These are phyloP conservation scores for Anagyrus pseudococci DNA, from an alignment of 2,888 invertebrate genomes.

Conservation along the genomic window DNA sequence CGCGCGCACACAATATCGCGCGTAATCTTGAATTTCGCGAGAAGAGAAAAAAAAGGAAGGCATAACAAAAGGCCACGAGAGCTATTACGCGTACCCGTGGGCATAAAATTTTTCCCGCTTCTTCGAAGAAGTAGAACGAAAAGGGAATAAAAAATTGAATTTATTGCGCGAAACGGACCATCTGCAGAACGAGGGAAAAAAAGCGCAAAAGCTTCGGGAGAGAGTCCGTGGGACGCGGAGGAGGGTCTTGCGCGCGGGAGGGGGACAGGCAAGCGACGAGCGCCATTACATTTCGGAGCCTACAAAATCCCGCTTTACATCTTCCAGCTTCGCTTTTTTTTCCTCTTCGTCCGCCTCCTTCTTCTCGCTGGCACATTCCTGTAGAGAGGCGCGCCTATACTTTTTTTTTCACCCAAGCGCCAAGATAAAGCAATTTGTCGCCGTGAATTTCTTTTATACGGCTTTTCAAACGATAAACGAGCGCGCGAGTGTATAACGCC, in stretches of 20 bases:
- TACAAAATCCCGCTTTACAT: constrained; percentile 21
- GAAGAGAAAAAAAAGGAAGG: too few species aligned
- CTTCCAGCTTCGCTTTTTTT: background rate
- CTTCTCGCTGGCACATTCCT: too few species aligned
- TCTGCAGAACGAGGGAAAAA: constrained; percentile 12
- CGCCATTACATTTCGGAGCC: background rate
- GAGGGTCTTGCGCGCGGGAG: too few species aligned
- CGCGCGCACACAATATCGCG: too few species aligned
- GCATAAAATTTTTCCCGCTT: background rate
- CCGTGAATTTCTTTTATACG: constrained; percentile 21
- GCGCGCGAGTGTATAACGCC: background rate
- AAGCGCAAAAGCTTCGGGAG: constrained; percentile 1
- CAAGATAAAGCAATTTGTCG: constrained; percentile 32
- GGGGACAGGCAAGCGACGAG: too few species aligned
- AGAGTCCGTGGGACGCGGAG: too few species aligned
- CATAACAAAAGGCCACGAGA: too few species aligned
- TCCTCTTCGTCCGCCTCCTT: background rate
- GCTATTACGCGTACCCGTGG: background rate
- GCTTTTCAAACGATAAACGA: constrained; percentile 24
- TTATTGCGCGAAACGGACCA: constrained; percentile 34
- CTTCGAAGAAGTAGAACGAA: constrained; percentile 2
- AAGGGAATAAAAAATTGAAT: constrained; percentile 21
- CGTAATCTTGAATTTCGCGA: too few species aligned
- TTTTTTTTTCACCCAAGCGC: background rate
- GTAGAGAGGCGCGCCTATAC: background rate